Conservation (phyloP, 2,888 invertebrate genomes). For the Epinotia nisella region DNA sequence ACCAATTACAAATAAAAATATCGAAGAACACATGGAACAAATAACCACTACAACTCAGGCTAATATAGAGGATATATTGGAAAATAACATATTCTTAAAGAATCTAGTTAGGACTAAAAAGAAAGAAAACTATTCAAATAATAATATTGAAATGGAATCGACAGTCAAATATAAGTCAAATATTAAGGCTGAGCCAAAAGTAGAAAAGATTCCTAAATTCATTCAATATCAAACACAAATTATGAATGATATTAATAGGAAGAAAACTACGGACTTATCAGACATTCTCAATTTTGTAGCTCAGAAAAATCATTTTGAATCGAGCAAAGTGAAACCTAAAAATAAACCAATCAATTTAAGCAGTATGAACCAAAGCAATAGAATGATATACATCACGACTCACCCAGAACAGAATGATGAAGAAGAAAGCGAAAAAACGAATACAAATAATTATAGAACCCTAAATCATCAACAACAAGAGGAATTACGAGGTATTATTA, state of each 20-base stretch:
- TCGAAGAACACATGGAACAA: constrained; percentile 44
- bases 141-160: constrained; percentile 44
- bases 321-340: constrained; percentile 68
- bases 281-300: constrained; percentile 72
- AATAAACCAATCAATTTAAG: constrained; percentile 53
- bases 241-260: constrained; percentile 62
- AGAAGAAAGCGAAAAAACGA: constrained; percentile 52
- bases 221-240: constrained; percentile 60
- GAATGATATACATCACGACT: constrained; percentile 56
- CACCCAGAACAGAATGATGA: constrained; percentile 55
- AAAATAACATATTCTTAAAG: constrained; percentile 73
- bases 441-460: constrained; percentile 55
- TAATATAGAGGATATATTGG: constrained; percentile 60
- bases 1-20: constrained; percentile 54
- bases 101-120: constrained; percentile 61
- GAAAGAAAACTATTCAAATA: constrained; percentile 51
- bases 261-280: constrained; percentile 66
- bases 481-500: constrained; percentile 71
- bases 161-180: constrained; percentile 49
- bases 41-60: constrained; percentile 55
- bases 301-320: constrained; percentile 74
- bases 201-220: constrained; percentile 63
- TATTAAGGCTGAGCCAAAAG: constrained; percentile 55
- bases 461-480: constrained; percentile 61
- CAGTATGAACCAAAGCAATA: constrained; percentile 57